Evolutionary conservation across 1,140 invertebrate genomes (phyloP).

Genomic region (Gerris buenoi): DNA sequence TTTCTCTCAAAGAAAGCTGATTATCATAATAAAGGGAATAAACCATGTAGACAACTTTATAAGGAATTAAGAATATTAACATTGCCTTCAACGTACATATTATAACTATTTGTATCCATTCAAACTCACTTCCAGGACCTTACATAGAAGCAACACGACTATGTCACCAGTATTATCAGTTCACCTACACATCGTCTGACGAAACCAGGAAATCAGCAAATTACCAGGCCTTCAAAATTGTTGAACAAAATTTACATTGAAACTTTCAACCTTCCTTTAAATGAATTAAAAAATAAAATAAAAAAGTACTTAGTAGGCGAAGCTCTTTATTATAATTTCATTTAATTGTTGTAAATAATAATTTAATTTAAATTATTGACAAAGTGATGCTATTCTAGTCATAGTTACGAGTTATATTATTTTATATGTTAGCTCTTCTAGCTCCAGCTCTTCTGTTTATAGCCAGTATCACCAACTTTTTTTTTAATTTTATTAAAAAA

Average conservation of each 20-base stretch:
- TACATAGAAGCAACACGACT: neutral
- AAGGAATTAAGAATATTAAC: neutral
- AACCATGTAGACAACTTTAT: neutral
- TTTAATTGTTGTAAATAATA: too few species aligned
- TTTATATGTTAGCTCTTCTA: too few species aligned
- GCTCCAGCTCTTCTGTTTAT: too few species aligned
- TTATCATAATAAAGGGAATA: constrained; percentile 2
- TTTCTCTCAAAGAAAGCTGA: neutral
- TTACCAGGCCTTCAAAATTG: neutral
- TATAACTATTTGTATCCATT: neutral
- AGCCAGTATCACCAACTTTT: too few species aligned
- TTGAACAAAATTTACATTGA: neutral
- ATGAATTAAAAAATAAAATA: neutral
- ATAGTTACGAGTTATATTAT: too few species aligned
- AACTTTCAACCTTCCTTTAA: neutral
- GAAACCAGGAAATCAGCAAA: neutral
- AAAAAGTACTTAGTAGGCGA: neutral
- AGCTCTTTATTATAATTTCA: too few species aligned
- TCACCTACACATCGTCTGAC: neutral
- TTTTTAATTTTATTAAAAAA: too few species aligned
- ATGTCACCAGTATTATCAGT: neutral
- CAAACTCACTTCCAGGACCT: neutral
- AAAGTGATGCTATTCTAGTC: too few species aligned
- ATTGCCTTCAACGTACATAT: neutral
- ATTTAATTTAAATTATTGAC: too few species aligned